A percentile compares a stretch with the other conserved stretches of the same genome.
phyloP scores from a whole-genome alignment of 1,140 invertebrate genomes.

The Drosophila sturtevanti region DNA sequence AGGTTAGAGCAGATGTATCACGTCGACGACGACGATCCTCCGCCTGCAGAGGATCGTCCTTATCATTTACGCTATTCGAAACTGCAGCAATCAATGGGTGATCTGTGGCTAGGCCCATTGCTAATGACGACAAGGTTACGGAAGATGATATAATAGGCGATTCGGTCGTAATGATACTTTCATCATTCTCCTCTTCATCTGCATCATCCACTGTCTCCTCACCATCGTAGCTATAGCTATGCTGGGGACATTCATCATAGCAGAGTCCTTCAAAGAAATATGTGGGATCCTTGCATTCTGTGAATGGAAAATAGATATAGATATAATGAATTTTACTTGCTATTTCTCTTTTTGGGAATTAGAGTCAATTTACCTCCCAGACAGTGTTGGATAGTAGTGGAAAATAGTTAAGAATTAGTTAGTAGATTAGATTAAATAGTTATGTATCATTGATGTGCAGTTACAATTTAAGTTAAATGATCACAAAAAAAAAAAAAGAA shows the following conservation, averaged over 20 bases:
- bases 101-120: neutral
- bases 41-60: slow-evolving; percentile 61
- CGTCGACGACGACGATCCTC: slow-evolving; percentile 54
- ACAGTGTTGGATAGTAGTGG: slow-evolving; percentile 13
- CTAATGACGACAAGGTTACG: neutral
- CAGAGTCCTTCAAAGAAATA: slow-evolving; percentile 65
- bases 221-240: slow-evolving; percentile 49
- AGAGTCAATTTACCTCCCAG: slow-evolving; percentile 51
- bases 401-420: slow-evolving; percentile 26
- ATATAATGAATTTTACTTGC: neutral
- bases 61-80: slow-evolving; percentile 36
- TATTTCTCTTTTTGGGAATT: neutral
- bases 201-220: slow-evolving; percentile 1
- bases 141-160: neutral
- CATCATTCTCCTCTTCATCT: neutral
- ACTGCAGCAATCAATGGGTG: neutral
- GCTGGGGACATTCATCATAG: slow-evolving; percentile 63
- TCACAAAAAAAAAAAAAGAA: neutral
- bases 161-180: neutral
- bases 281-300: slow-evolving; percentile 60
- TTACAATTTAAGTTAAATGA: neutral
- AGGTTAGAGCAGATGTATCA: slow-evolving; percentile 11
- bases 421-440: slow-evolving; percentile 3
- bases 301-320: slow-evolving; percentile 22
- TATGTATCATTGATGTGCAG: neutral